These are phyloP conservation scores for Ricordea florida DNA, from an alignment of 92 coral and sea anemone genomes.

Conservation along the genomic window DNA sequence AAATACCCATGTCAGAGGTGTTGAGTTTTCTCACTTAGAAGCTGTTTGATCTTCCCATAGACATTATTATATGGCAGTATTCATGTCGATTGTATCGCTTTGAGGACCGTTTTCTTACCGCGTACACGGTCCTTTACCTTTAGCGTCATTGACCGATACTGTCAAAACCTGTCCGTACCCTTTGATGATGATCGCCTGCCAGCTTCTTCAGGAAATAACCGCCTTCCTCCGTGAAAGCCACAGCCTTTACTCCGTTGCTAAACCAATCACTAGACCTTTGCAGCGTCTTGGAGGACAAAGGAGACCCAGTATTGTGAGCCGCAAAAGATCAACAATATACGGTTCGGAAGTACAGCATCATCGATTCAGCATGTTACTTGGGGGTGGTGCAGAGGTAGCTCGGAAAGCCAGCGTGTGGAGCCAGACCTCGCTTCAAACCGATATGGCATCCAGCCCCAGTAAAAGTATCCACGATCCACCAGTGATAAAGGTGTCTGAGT, in stretches of 20 bases:
- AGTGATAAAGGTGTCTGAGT: slow-evolving; percentile 59
- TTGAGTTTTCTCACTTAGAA: too few relatives aligned
- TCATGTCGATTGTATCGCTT: too few relatives aligned
- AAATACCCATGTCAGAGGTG: too few relatives aligned
- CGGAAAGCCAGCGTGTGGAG: slow-evolving; percentile 76
- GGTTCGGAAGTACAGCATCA: slow-evolving; percentile 47
- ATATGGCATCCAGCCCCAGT: slow-evolving; percentile 49
- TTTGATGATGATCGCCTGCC: slow-evolving; percentile 96
- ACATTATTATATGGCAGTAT: too few relatives aligned
- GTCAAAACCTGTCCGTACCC: slow-evolving; percentile 90
- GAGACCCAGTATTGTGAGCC: background rate
- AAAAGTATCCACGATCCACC: slow-evolving; percentile 81
- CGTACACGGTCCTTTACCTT: background rate
- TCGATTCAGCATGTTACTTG: slow-evolving; percentile 73
- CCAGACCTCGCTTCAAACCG: slow-evolving; percentile 76
- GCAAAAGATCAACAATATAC: slow-evolving; percentile 47
- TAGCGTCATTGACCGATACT: slow-evolving; percentile 86
- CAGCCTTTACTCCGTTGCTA: slow-evolving; percentile 72
- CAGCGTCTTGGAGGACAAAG: slow-evolving; percentile 43
- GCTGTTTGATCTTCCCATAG: too few relatives aligned
- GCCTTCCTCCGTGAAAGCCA: slow-evolving; percentile 98
- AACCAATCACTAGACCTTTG: slow-evolving; percentile 41
- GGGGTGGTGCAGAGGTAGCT: slow-evolving; percentile 68
- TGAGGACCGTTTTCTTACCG: too few relatives aligned
- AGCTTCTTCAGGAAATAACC: slow-evolving; percentile 94